A percentile compares a stretch with the other conserved stretches of the same genome.
Conservation (phyloP, 23 tunicate genomes). For the Clavelina lepadiformis region DNA sequence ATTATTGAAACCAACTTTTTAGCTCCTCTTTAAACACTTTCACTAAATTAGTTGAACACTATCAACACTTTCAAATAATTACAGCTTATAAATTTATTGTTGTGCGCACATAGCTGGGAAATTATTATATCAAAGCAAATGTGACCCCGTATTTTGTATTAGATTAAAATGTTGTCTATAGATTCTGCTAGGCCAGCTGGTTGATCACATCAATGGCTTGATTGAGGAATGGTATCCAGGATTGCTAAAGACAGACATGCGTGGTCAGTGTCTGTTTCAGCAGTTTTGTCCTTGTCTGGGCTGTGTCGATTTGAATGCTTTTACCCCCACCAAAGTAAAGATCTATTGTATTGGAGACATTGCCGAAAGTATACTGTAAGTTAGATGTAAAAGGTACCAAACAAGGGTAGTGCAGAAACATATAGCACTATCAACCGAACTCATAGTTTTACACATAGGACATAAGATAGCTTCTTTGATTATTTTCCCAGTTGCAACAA, state of each 20-base stretch:
- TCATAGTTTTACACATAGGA: no score
- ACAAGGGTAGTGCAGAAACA: no score
- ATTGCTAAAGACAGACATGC: conserved; percentile 24
- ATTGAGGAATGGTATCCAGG: conserved; percentile 73
- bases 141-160: not conserved
- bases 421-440: no score
- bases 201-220: conserved; percentile 43
- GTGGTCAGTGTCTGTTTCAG: conserved; percentile 25
- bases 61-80: no score
- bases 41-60: no score
- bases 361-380: conserved; percentile 53
- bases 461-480: no score
- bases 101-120: no score
- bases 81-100: no score
- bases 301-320: conserved; percentile 13
- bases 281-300: conserved; percentile 49
- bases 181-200: conserved; percentile 41
- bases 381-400: not conserved
- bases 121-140: no score
- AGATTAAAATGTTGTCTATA: conserved; percentile 1
- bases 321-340: not conserved
- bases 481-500: no score
- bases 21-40: no score
- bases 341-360: conserved; percentile 24
- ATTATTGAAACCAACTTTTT: no score